A percentile compares a stretch with the other conserved stretches of the same genome.
phyloP scores from a whole-genome alignment of 2,113 vertebrate species.

The Chroicocephalus ridibundus region DNA sequence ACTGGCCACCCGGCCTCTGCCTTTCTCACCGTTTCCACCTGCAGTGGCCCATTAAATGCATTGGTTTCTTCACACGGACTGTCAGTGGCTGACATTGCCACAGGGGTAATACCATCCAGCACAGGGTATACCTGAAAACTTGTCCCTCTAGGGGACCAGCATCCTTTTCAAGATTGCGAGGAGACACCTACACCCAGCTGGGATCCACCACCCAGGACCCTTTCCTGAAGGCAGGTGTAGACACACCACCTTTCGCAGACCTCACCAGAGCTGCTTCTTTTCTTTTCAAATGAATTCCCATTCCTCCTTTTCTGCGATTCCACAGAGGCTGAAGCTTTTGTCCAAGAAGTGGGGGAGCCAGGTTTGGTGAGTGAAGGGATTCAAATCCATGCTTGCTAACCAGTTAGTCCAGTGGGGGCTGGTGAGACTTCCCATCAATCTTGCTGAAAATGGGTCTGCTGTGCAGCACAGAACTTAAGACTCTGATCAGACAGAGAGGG shows the following conservation, averaged over 20 bases:
- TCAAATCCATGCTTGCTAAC: not conserved
- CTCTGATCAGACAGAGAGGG: not conserved
- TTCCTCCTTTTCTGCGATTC: not conserved
- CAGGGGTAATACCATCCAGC: not conserved
- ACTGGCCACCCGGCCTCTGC: not conserved
- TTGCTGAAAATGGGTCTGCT: not conserved
- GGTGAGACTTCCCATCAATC: not conserved
- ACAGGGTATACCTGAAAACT: not conserved
- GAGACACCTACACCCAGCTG: not conserved
- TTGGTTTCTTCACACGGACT: not conserved
- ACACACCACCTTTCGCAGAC: not conserved
- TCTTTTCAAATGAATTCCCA: not conserved
- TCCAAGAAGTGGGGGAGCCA: not conserved
- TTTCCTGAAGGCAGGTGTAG: not conserved
- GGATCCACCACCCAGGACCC: not conserved
- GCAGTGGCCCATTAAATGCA: not conserved
- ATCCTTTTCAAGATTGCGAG: not conserved
- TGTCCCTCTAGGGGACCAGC: not conserved
- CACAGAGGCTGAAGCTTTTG: not conserved
- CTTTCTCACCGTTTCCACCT: not conserved
- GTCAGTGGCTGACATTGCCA: not conserved
- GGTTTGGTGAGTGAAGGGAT: not conserved
- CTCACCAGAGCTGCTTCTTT: not conserved
- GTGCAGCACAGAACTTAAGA: not conserved
- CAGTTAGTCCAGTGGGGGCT: not conserved